Base-by-base conservation (phyloP, 2,797 vertebrate species). In the Brotogeris chrysoptera region DNA sequence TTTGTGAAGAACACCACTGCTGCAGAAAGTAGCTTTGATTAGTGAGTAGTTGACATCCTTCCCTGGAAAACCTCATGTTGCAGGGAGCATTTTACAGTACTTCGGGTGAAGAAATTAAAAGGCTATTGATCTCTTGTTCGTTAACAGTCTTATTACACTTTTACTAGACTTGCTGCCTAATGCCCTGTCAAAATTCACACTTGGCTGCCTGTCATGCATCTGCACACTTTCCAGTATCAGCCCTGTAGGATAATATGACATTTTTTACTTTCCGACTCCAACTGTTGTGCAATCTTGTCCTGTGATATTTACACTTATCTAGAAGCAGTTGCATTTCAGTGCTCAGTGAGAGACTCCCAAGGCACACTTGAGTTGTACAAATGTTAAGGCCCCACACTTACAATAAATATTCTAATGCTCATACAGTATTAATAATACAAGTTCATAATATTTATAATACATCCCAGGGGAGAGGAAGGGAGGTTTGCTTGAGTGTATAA, bases 401-500 rank as follows among this genome's bases (percentile, higher is more conserved):
- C 23, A 86, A 88, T 93, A 95, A 95, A 95, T 96, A 95, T 93
- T 95, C 92, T 80, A 93, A 60, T 91, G 64, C 92, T 96, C 95
- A 95, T 96, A 81, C 95, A 92, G 87, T 93, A 96, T 96, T 96
- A 97, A 96, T 97, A 96, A 93, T 90, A 93, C 93, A 96, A 90
- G 96, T 93, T 93, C 95, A 91, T 93, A 93, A 91, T 95, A 96
- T 95, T 97, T 95, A 91, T 95, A 88, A 95, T 90, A 73, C 73
- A 61, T 94, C 95, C 86, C 94, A 73, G 78, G 87, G 90, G 96
- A 96, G 77, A 84, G 64, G 32, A 77, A 91, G 39, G 87, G 92
- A 83, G 60, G 55, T 73, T 92, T 0, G 0, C 59, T 84, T 73
- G 77, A 92, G 66, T 88, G 44, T 79, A 92, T 92, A 92, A 84